phyloP scores from a whole-genome alignment of 2,113 vertebrate genomes.

The Microtus montanus region DNA sequence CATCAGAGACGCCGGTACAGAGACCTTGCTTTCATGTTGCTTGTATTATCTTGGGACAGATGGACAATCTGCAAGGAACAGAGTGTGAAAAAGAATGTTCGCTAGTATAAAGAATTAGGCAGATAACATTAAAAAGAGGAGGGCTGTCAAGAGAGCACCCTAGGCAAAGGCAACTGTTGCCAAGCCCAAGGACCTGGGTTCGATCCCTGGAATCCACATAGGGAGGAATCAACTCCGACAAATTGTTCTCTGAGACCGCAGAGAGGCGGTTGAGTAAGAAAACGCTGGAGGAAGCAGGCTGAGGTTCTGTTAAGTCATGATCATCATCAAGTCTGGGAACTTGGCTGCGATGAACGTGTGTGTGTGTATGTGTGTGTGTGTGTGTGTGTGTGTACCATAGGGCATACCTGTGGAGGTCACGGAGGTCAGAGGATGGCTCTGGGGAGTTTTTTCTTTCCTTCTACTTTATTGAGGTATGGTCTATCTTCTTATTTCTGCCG shows the following conservation, averaged over 20 bases:
- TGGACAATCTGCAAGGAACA: background rate
- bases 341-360: background rate
- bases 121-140: background rate
- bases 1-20: background rate
- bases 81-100: background rate
- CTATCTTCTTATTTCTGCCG: background rate
- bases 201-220: background rate
- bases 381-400: background rate
- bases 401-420: background rate
- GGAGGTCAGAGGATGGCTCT: background rate
- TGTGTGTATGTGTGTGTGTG: background rate
- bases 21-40: background rate
- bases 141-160: too few species aligned
- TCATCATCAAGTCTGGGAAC: background rate
- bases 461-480: background rate
- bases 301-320: background rate
- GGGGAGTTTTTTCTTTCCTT: background rate
- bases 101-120: background rate
- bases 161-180: background rate
- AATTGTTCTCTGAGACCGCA: background rate
- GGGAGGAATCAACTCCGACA: background rate
- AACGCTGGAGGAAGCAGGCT: background rate
- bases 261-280: background rate
- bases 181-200: background rate
- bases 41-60: background rate